Evolutionary conservation across 2,888 invertebrate species (phyloP).

Genomic region (Eilema sororculum): DNA sequence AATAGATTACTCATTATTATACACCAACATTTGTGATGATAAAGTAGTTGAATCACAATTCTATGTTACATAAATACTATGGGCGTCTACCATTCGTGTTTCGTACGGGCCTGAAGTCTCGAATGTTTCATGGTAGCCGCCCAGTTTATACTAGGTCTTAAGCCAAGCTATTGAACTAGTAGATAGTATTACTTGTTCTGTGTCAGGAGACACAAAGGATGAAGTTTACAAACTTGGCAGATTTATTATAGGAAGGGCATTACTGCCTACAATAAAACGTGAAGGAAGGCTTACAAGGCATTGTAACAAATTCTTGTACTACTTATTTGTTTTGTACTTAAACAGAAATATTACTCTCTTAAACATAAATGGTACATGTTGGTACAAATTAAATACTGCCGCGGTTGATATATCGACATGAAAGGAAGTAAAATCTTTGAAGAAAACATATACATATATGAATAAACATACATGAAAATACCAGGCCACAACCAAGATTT

Average conservation of each 20-base stretch:
- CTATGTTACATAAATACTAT: too few relatives aligned
- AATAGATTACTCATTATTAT: too few relatives aligned
- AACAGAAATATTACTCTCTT: background rate
- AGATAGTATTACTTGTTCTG: slow-evolving; percentile 1
- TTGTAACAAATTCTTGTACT: background rate
- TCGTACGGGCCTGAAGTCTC: too few relatives aligned
- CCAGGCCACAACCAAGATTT: too few relatives aligned
- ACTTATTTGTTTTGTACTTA: slow-evolving; percentile 1
- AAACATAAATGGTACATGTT: background rate
- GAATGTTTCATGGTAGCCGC: too few relatives aligned
- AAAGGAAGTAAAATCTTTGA: background rate
- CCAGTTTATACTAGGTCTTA: background rate
- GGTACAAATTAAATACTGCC: background rate
- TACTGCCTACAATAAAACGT: background rate
- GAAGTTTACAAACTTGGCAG: background rate
- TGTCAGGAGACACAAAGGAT: background rate
- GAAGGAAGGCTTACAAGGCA: background rate
- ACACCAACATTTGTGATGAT: too few relatives aligned
- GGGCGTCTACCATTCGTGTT: too few relatives aligned
- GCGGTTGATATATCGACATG: too few relatives aligned
- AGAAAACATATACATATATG: too few relatives aligned
- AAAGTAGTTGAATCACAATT: too few relatives aligned
- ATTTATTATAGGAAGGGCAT: background rate
- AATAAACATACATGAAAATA: too few relatives aligned
- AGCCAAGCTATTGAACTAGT: background rate